Conservation (phyloP, 2,113 vertebrate species). For the Ciconia boyciana region DNA sequence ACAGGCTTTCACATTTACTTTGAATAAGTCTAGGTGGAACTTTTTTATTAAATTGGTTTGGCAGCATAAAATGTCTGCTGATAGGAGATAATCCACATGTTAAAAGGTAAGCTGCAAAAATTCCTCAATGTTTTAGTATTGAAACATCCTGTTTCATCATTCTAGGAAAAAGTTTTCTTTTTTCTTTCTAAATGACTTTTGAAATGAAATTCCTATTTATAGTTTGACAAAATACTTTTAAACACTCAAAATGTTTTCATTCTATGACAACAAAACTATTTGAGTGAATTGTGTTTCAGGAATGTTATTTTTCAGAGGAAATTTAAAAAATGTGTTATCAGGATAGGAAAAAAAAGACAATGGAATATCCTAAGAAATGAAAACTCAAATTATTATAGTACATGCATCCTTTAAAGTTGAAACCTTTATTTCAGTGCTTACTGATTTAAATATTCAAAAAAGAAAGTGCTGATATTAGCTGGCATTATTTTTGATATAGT, state of each 20-base stretch:
- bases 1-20: background rate
- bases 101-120: background rate
- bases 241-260: background rate
- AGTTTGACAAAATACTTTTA: background rate
- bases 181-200: background rate
- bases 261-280: background rate
- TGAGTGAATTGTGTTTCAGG: background rate
- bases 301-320: background rate
- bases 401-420: background rate
- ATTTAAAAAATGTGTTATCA: rapidly evolving
- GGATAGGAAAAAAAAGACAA: background rate
- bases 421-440: background rate
- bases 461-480: background rate
- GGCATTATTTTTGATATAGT: background rate
- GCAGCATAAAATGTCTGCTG: background rate
- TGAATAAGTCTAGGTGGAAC: background rate
- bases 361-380: background rate
- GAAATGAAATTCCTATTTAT: background rate
- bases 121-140: background rate
- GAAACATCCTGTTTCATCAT: background rate
- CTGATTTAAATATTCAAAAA: background rate
- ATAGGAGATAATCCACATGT: background rate
- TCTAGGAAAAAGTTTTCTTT: rapidly evolving
- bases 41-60: background rate
- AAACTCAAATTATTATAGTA: background rate